phyloP scores from a whole-genome alignment of 2,888 invertebrate species.

The Dryomyza anilis region DNA sequence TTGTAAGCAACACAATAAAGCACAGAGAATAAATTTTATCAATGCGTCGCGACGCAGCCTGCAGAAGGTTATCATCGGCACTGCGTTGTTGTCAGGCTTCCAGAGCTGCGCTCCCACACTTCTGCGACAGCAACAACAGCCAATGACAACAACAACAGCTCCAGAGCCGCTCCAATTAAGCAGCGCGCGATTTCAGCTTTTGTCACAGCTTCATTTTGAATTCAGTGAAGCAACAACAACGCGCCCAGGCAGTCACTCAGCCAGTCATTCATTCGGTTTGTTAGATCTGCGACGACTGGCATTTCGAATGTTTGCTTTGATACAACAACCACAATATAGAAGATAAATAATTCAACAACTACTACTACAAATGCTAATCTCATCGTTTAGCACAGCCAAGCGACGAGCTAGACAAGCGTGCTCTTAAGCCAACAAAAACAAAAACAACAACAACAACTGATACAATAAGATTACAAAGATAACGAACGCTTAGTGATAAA shows the following conservation, averaged over 20 bases:
- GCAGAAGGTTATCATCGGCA: conserved; percentile 16
- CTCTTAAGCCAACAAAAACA: not conserved
- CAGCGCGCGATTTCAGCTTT: not conserved
- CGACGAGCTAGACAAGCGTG: not conserved
- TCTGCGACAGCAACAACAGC: not conserved
- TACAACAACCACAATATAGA: not conserved
- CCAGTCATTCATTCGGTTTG: too few relatives aligned
- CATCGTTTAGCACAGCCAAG: not conserved
- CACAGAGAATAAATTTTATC: not conserved
- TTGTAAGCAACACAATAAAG: not conserved
- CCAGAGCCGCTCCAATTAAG: not conserved
- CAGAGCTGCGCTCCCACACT: conserved; percentile 6
- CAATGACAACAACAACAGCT: too few relatives aligned
- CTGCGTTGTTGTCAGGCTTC: too few relatives aligned
- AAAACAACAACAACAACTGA: not conserved
- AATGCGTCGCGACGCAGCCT: not conserved
- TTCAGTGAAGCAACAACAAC: conserved; percentile 8
- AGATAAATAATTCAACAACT: not conserved
- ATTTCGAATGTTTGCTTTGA: too few relatives aligned
- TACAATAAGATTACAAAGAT: not conserved
- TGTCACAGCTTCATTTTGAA: not conserved
- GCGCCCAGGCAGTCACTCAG: not conserved
- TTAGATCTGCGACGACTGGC: too few relatives aligned
- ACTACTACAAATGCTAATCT: not conserved
- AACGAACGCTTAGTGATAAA: not conserved